Percentiles rank a stretch among this genome's conserved stretches.
phyloP scores from a whole-genome alignment of 2,888 invertebrate genomes.

The Apodemia hepburni region DNA sequence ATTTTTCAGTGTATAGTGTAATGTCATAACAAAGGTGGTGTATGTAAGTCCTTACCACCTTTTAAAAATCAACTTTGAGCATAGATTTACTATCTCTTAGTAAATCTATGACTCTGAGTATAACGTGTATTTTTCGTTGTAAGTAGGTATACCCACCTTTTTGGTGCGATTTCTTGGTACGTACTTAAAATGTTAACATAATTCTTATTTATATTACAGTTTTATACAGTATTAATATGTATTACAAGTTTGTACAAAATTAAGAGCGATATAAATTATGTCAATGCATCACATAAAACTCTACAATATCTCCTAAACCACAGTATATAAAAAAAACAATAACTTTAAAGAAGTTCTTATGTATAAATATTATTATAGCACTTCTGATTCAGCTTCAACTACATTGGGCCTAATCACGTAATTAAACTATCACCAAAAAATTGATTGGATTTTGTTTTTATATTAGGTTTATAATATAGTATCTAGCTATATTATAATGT shows the following conservation, averaged over 20 bases:
- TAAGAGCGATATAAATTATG: neutral
- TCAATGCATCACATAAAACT: neutral
- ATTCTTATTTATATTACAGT: neutral
- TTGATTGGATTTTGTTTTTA: neutral
- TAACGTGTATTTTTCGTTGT: too few species aligned
- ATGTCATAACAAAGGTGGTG: neutral
- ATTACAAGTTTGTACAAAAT: neutral
- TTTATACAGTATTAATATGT: neutral
- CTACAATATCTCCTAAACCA: neutral
- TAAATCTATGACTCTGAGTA: too few species aligned
- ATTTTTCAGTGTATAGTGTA: neutral
- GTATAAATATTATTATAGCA: constrained; percentile 39
- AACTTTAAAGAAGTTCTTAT: neutral
- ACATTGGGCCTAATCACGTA: neutral
- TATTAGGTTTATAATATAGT: neutral
- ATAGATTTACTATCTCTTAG: too few species aligned
- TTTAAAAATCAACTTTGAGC: too few species aligned
- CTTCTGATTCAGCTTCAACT: constrained; percentile 68
- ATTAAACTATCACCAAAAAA: neutral
- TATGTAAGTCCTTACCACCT: neutral
- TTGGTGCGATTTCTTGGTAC: too few species aligned
- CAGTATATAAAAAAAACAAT: neutral
- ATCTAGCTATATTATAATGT: too few species aligned
- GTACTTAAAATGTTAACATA: too few species aligned
- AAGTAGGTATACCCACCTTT: too few species aligned